Base-by-base conservation (phyloP, 2,888 invertebrate genomes). In the Ormyrus thymus region DNA sequence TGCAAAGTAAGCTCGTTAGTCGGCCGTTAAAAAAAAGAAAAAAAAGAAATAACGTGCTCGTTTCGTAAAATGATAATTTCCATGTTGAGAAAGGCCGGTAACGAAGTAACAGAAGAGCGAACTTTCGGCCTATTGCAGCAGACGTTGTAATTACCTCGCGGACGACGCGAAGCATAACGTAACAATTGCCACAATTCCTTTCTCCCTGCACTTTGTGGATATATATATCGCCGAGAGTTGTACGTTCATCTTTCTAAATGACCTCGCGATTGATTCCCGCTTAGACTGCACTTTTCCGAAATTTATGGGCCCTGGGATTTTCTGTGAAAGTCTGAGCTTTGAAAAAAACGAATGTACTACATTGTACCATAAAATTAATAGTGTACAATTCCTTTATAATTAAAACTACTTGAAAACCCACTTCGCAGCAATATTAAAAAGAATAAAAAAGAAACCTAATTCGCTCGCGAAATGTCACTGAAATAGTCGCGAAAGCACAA, bases 81-180 rank as follows among this genome's bases (percentile, higher is more conserved):
- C 62, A 72, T 69, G 76, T 76, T 59, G 73, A 55, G 73, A 74
- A 70, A 70, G 65, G 64, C 73, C 45, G 58, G 45, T 29, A 11
- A 65, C 11, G 29, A 29, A 29, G 29, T 29, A 29, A 15, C 46
- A 56, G 66, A 62, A n/a, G 68, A 65, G 66, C 55, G 62, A 77
- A 80, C 80, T 80, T 77, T 80, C 77, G 77, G 77, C 66, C 79
- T 79, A 59, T 79, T 81, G 76, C 72, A 59, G 74, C 69, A 68
- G 66, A 50, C 15, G 15, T 43, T 29, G 68, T 65, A 71, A 70
- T 66, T 75, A 59, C 65, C 70, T 73, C 15, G 69, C 59, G 62
- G 65, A 58, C 76, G 68, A 73, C 69, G 64, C 61, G 53, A 62
- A 75, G 70, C 56, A 53, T 74, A 77, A 74, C 78, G 80, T 75